phyloP scores from a whole-genome alignment of 2,113 vertebrate species.

The Parotia lawesii region DNA sequence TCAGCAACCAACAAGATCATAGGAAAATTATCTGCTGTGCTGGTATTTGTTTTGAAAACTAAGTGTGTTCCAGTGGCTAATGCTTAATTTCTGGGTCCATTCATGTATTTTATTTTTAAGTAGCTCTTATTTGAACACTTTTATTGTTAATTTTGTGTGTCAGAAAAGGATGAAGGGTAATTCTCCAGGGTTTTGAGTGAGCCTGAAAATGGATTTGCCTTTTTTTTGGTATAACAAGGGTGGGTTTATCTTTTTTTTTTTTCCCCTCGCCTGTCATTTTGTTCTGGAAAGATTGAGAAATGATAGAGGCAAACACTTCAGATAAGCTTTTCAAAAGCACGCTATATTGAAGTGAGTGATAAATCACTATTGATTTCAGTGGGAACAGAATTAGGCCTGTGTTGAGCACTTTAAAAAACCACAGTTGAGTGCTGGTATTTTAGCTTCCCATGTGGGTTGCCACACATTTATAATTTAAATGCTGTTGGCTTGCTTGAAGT shows the following conservation, averaged over 20 bases:
- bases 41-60: neutral
- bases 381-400: slow-evolving; percentile 48
- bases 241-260: neutral
- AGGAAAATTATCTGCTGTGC: neutral
- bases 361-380: slow-evolving; percentile 61
- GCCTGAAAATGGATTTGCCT: neutral
- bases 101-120: neutral
- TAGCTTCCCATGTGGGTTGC: slow-evolving; percentile 59
- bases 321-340: slow-evolving; percentile 35
- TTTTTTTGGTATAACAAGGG: neutral
- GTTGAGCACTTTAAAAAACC: slow-evolving; percentile 55
- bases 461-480: slow-evolving; percentile 53
- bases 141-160: neutral
- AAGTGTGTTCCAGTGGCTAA: neutral
- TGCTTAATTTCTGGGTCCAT: neutral
- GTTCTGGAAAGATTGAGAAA: slow-evolving; percentile 17
- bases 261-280: neutral
- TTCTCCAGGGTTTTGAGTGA: neutral
- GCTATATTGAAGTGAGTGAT: neutral
- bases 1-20: neutral
- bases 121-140: neutral
- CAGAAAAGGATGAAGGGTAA: neutral
- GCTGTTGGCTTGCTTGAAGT: slow-evolving; percentile 29
- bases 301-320: slow-evolving; percentile 6
- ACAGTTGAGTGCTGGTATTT: slow-evolving; percentile 54